Evolutionary conservation across 2,888 invertebrate species (phyloP).

Genomic region (Nomada hirtipes): DNA sequence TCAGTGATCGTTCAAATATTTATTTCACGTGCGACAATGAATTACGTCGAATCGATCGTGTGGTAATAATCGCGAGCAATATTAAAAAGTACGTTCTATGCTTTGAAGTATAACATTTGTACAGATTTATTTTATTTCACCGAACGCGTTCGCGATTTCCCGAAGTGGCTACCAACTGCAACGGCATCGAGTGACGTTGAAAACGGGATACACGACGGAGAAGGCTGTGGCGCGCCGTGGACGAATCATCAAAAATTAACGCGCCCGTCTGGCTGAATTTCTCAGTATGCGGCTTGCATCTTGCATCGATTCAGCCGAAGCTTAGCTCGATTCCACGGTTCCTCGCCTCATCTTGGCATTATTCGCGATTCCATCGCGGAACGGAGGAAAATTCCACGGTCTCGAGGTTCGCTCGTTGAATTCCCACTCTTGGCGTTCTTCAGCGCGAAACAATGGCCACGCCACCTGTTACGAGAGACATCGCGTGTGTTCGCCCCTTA

Average conservation of each 20-base stretch:
- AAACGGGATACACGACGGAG: not conserved
- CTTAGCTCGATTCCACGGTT: not conserved
- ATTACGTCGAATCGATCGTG: no score
- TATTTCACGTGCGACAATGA: no score
- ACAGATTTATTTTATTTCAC: not conserved
- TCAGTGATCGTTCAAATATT: no score
- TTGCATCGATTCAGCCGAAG: not conserved
- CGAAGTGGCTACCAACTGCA: not conserved
- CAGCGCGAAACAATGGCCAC: not conserved
- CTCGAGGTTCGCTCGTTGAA: not conserved
- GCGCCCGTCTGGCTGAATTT: not conserved
- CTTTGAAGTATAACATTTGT: no score
- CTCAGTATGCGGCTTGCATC: not conserved
- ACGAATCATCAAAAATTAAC: conserved; percentile 18
- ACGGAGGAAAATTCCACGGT: no score
- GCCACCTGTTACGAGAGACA: conserved; percentile 5
- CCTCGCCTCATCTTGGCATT: not conserved
- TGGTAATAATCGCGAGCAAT: no score
- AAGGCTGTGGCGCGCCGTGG: not conserved
- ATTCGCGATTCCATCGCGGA: not conserved
- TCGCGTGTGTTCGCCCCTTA: conserved; percentile 5
- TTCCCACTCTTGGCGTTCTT: not conserved
- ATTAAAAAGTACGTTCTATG: no score
- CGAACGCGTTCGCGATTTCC: not conserved
- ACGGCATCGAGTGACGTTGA: not conserved